Base-by-base conservation (phyloP, 1,140 invertebrate species). In the Drosophila tsacasi region DNA sequence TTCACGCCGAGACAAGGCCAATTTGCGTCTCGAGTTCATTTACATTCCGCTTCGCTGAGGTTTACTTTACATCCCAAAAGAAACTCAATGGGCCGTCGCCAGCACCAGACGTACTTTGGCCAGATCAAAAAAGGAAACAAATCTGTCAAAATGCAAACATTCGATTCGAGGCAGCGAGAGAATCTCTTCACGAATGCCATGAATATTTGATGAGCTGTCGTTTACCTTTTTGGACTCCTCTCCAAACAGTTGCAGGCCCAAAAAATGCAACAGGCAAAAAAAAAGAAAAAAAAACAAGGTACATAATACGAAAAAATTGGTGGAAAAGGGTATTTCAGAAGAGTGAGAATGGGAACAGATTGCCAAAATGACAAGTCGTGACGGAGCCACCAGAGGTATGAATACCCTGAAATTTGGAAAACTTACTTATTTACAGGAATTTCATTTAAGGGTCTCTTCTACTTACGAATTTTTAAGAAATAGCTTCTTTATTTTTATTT, bases 11-110 rank as follows among this genome's bases (percentile, higher is more conserved):
- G 76, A 59, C 75, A 77, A 78, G 75, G 75, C 75, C 75, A 78
- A 78, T 78, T 78, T 61, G 64, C 37, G 57, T 69, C 58, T 57
- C 52, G 75, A 78, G 74, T 78, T 78, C 75, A 78, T 77, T 78
- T 78, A 78, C 75, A 78, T 78, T 78, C 57, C 57, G 57, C 50
- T 32, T 54, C 46, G 37, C 47, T 54, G 62, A 69, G 47, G 67
- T 54, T 71, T 71, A 68, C 67, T 71, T 47, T 47, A 23, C 63
- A 68, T 71, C 19, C 47, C 39, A 46, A 69, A 57, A 66, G 47
- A 66, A 66, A 69, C 37, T 67, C 47, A 44, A 69, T 69, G 66
- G 66, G 66, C 17, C 66, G 44, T 25, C 47, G 66, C 17, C 66
- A 52, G 47, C 47, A 49, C 23, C 21, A 49, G 32, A 19, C 21